phyloP scores from a whole-genome alignment of 2,113 vertebrate genomes.

The Sylvia atricapilla region DNA sequence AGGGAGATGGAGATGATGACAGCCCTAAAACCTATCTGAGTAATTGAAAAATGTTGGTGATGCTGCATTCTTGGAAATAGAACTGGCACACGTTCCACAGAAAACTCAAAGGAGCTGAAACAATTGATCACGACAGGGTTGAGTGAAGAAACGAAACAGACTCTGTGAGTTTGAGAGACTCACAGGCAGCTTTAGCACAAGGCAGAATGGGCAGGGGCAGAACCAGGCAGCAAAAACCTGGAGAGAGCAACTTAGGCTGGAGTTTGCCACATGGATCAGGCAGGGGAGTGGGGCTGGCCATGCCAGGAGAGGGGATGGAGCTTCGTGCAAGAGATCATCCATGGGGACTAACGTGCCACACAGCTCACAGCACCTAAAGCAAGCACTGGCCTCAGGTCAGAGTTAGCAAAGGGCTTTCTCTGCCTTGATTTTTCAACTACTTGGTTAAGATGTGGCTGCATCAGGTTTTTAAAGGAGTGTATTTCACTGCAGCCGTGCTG shows the following conservation, averaged over 20 bases:
- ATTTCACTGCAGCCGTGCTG: background rate
- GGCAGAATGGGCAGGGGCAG: background rate
- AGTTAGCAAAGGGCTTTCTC: background rate
- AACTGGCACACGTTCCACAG: conserved; percentile 23
- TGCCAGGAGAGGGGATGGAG: fast-evolving
- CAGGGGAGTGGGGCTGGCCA: background rate
- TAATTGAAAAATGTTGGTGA: conserved; percentile 45
- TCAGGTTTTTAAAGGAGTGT: background rate
- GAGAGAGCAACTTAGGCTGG: background rate
- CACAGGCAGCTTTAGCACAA: background rate
- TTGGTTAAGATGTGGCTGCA: background rate
- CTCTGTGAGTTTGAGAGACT: background rate
- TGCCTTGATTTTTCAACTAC: background rate
- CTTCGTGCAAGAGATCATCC: background rate
- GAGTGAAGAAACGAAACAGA: background rate
- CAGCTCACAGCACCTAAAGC: background rate
- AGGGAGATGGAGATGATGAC: conserved; percentile 12
- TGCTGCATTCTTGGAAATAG: conserved; percentile 38
- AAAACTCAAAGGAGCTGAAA: background rate
- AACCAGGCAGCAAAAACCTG: background rate
- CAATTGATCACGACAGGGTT: conserved; percentile 29
- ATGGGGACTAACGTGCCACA: background rate
- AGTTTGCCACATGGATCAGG: background rate
- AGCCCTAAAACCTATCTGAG: conserved; percentile 42
- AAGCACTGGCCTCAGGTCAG: background rate